Base-by-base conservation (phyloP, 2,113 vertebrate genomes). In the Atlantisia rogersi region DNA sequence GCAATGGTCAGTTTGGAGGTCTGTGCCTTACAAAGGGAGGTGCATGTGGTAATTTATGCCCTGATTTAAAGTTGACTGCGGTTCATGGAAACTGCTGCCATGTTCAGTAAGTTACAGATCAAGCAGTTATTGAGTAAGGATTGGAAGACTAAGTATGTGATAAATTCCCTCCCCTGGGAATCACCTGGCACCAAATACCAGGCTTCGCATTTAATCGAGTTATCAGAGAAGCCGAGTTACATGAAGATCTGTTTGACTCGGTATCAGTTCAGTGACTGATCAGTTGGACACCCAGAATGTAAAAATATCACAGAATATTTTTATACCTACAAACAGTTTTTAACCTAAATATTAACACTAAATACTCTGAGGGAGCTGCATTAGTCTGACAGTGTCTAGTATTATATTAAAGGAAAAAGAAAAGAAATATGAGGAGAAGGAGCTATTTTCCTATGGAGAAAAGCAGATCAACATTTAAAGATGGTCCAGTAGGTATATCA, bases 91-190 rank as follows among this genome's bases (percentile, higher is more conserved):
- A 73, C 53, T 65, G 69, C 70, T 20, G 59, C n/a, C 21, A 44
- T 88, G 86, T 90, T 92, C 71, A 85, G 14, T 91, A 92, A 77
- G 80, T 89, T 91, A 84, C 65, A 79, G 83, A 95, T 94, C 44
- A 84, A 78, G 73, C 11, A 78, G n/a, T 88, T 88, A 95, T 91
- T 85, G 92, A 92, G 48, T 55, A 79, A 91, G 44, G 35, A 84
- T 29, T 93, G 67, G 82, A 94, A 93, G 95, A 89, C 50, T 62
- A 86, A 78, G 77, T 56, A 55, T 92, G 80, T 68, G 88, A 95
- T 93, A 92, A 91, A 94, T 84, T 69, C 80, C 76, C n/a, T 94
- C 88, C 58, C 58, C n/a, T 92, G 88, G 83, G 83, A 96, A 93
- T 73, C 91, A 92, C 94, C 90, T 94, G 95, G 94, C 94, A 93